Base-by-base conservation (phyloP, 2,797 vertebrate species). In the Limosa lapponica region DNA sequence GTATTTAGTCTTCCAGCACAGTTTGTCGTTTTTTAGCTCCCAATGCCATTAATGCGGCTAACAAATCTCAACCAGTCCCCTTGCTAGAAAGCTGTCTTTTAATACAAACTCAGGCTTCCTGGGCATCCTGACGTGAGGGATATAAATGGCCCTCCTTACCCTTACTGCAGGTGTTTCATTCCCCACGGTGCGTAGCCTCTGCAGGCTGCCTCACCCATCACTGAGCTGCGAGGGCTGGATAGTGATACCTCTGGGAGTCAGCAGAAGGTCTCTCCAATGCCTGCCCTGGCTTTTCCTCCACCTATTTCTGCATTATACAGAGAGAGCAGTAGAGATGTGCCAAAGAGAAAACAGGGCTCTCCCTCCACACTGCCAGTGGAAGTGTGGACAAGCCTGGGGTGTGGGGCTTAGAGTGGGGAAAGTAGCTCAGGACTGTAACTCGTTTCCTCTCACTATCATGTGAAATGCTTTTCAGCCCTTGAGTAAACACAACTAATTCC, bases 201-300 rank as follows among this genome's bases (percentile, higher is more conserved):
- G 95, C 97, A 87, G 79, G 93, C 97, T 97, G 97, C 92, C 86
- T 98, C 95, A 97, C 98, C 97, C 97, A 96, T 98, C 98, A 92
- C 97, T 90, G 96, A 98, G 82, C 94, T 97, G 93, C 92, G 36
- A 83, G 96, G 46, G 83, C 95, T 94, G 27, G 74, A 51, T 67
- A 74, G 58, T 75, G 57, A 54, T 64, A 73, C 59, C 39, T 80
- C 54, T 43, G 44, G 84, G 67, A 95, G 55, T 57, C 93, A 89
- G 92, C 95, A 89, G 41, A 90, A 96, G 93, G 79, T 95, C 95
- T 95, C 82, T 94, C 34, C 67, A 81, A 55, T 54, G 89, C 48
- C 49, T 96, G 41, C 67, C 75, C 24, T 65, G 11, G 9, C 70
- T 66, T 89, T 74, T 82, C 36, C 57, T 95, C 37, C 62, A 28